These are phyloP conservation scores for Mus caroli DNA, from an alignment of 2,797 vertebrate species.

Conservation along the genomic window DNA sequence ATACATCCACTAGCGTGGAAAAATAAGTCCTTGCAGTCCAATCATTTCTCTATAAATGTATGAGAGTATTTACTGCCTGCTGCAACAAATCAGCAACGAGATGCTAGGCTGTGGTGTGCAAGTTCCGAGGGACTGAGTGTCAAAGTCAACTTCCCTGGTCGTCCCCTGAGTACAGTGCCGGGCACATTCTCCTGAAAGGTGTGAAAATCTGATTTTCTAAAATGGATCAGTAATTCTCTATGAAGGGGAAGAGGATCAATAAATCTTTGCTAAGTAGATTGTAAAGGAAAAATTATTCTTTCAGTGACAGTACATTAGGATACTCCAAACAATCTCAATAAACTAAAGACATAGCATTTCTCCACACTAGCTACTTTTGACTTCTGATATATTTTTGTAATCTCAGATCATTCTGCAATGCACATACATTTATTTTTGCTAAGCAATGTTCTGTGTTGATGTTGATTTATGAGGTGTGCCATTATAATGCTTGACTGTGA, in stretches of 20 bases:
- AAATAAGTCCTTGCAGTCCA: conserved; percentile 90
- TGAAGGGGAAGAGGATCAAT: conserved; percentile 98
- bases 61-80: conserved; percentile 91
- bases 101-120: conserved; percentile 88
- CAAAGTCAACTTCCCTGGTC: conserved; percentile 95
- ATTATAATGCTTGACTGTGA: conserved; percentile 87
- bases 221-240: conserved; percentile 99
- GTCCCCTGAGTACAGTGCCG: conserved; percentile 92
- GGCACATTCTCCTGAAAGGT: conserved; percentile 96
- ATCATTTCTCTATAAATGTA: conserved; percentile 90
- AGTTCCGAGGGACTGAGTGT: conserved; percentile 90
- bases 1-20: conserved; percentile 86
- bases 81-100: conserved; percentile 92
- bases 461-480: conserved; percentile 89
- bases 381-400: conserved; percentile 91
- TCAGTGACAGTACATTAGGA: conserved; percentile 97
- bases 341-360: conserved; percentile 93
- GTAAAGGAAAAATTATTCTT: conserved; percentile 97
- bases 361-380: conserved; percentile 93
- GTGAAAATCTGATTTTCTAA: conserved; percentile 99
- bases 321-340: conserved; percentile 97
- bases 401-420: conserved; percentile 89
- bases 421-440: conserved; percentile 90
- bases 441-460: conserved; percentile 87
- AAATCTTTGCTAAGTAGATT: conserved; percentile 99